phyloP scores from a whole-genome alignment of 2,113 vertebrate species.

The Prunella himalayana region DNA sequence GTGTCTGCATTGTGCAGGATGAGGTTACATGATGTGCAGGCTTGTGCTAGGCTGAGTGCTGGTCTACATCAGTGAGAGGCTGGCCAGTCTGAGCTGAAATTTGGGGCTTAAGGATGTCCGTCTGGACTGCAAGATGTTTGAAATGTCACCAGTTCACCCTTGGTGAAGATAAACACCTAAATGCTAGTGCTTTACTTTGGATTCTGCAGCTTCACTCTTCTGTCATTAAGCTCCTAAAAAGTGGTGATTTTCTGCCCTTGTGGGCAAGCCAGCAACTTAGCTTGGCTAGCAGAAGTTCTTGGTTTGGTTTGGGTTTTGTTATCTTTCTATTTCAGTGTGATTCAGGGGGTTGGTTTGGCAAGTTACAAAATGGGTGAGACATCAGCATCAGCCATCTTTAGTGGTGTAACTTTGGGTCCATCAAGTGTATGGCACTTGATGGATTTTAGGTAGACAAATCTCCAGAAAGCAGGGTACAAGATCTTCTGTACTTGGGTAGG shows the following conservation, averaged over 20 bases:
- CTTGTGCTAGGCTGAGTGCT: not conserved
- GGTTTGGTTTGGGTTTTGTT: no score
- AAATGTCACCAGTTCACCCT: fast-evolving
- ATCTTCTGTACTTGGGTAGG: not conserved
- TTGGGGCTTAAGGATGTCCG: not conserved
- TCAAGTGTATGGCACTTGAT: no score
- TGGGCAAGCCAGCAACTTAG: not conserved
- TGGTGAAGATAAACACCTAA: not conserved
- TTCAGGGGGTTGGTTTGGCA: not conserved
- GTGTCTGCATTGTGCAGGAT: not conserved
- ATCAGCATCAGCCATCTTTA: not conserved
- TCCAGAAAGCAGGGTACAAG: not conserved
- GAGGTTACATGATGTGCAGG: fast-evolving
- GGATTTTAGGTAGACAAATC: not conserved
- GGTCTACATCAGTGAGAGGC: fast-evolving
- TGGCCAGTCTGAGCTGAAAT: not conserved
- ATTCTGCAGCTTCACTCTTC: not conserved
- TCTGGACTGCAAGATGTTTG: not conserved
- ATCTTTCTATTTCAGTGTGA: not conserved
- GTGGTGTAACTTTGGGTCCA: not conserved
- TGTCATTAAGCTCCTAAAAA: not conserved
- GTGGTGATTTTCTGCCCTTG: not conserved
- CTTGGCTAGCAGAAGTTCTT: not conserved
- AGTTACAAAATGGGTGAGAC: not conserved
- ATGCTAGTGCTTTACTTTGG: not conserved